Evolutionary conservation across 2,888 invertebrate species (phyloP), one percentile per base, ranked within the genome.

Genomic region (Drosophila nr. perissopoda): DNA sequence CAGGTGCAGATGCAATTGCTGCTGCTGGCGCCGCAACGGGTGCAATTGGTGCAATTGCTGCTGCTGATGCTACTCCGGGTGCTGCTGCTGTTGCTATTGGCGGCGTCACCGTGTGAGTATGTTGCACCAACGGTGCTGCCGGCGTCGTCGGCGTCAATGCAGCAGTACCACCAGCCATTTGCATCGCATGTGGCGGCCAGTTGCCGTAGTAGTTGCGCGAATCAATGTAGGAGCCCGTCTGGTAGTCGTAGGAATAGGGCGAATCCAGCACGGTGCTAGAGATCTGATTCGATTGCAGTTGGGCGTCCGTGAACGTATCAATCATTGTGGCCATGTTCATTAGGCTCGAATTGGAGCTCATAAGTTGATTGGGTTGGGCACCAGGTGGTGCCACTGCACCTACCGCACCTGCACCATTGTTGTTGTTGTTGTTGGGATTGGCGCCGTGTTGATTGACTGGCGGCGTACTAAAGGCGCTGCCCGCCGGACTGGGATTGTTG

Each of bases 211-310:
- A 95, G 86, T 95, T 95, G 52, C 96, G 94, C 74, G 95, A 95
- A 81, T 94, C 94, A 58, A 93, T 93, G 78, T 95, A 95, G 87
- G 93, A 93, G 75, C 93, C 93, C 71, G 93, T 93, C 79, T 94
- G 95, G 90, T 95, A 95, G 74, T 95, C 95, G 73, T 95, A 95
- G 34, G 95, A 93, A 78, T 95, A 95, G 13, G 95, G 95, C 5
- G 95, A 95, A 91, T 97, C 97, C 83, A 96, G 93, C 7, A 97
- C 97, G 18, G 97, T 97, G 89, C 97, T 97, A 46, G 97, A 97
- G 78, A 97, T 96, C 93, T 97, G 97, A 90, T 97, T 96, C 91
- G 96, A 97, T 93, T 97, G 97, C 38, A 97, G 93, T 90, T 97
- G 97, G 25, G 96, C 95, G 88, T 96, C 96, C 40, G 95, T 95